phyloP scores from a whole-genome alignment of 2,113 vertebrate species.

The Uria lomvia region DNA sequence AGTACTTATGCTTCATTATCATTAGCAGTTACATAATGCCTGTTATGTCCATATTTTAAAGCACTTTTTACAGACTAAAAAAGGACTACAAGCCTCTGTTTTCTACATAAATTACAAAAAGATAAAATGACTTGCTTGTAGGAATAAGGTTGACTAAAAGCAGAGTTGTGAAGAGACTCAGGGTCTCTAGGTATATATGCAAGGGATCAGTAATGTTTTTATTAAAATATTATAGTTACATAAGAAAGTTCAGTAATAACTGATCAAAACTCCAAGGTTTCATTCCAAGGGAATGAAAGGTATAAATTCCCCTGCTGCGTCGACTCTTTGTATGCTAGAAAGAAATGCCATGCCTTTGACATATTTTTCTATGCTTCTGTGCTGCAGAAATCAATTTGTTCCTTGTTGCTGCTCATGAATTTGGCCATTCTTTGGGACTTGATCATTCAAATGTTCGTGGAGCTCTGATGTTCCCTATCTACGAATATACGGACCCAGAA shows the following conservation, averaged over 20 bases:
- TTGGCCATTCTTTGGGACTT: slow-evolving; percentile 85
- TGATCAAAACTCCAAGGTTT: not conserved
- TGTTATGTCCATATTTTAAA: not conserved
- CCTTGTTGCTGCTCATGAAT: slow-evolving; percentile 84
- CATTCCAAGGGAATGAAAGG: not conserved
- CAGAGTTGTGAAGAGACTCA: not conserved
- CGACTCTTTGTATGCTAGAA: not conserved
- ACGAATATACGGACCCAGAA: slow-evolving; percentile 42
- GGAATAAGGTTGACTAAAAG: not conserved
- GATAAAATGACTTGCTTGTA: not conserved
- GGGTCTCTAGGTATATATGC: not conserved
- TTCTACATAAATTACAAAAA: not conserved
- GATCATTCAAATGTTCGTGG: slow-evolving; percentile 73
- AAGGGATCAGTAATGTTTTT: not conserved
- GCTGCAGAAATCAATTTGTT: slow-evolving; percentile 76
- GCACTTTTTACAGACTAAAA: not conserved
- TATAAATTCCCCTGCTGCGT: not conserved
- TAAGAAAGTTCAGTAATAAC: not conserved
- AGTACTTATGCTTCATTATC: not conserved
- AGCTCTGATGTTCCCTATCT: slow-evolving; percentile 83
- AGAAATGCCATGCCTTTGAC: not conserved
- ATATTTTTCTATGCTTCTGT: not conserved
- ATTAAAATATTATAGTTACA: not conserved
- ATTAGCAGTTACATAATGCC: not conserved
- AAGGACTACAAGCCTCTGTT: not conserved